Base-by-base conservation (phyloP, 2,113 vertebrate species). In the Xenopus laevis region DNA sequence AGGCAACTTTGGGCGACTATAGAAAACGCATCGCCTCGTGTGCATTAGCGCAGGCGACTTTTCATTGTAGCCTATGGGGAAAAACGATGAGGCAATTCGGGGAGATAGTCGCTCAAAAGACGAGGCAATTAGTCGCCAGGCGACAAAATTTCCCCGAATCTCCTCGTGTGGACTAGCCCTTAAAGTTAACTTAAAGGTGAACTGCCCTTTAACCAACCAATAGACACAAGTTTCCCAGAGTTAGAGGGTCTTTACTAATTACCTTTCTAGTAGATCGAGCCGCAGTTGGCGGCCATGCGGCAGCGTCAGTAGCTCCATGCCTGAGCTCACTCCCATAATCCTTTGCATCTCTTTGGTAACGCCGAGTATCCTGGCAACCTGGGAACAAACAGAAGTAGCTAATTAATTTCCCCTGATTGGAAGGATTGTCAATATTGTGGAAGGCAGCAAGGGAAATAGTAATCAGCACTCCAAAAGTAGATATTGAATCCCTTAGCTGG, bases 301-400 rank as follows among this genome's bases (percentile, higher is more conserved):
- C 77, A 99, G 91, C 65, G 97, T 99, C 84, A 99, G 89, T 78
- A 98, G 88, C 89, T 98, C 97, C 90, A 96, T 86, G 81, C 97
- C 97, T 0, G 96, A 98, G 85, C 92, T 93, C 81, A 99, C 95
- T 81, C 97, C 97, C 97, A 99, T 99, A 88, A 93, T 94, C 90
- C 85, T 91, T 89, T 96, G 95, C 92, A 91, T 93, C 87, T 99
- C 96, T 71, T 86, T 87, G 4, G 93, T 93, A 81, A 98, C 95
- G 3, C 94, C 93, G 81, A 95, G 82, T 93, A 99, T 97, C 92
- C 97, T 95, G 66, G 96, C 97, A 18, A 98, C 95, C 97, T 99
- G 86, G 79, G 78, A 78, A 84, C 78, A 73, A 83, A 57, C 73
- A 77, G 85, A 80, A 82, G 77, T 66, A 2, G 23, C 23, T 79